Percentiles rank a stretch among this genome's conserved stretches.
Conservation (phyloP, 1,140 invertebrate genomes). For the Trachymyrmex septentrionalis region DNA sequence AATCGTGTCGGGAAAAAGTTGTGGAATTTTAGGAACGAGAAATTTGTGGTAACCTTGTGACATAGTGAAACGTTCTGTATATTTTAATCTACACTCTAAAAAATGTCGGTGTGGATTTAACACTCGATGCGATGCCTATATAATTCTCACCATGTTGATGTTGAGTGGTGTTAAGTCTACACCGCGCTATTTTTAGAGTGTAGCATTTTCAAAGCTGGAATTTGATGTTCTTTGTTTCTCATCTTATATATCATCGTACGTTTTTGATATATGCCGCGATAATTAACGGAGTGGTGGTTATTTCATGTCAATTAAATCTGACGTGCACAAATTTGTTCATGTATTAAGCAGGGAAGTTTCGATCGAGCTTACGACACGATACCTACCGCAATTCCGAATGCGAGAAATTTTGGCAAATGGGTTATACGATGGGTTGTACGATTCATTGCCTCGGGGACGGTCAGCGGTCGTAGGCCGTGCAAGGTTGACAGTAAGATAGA, state of each 20-base stretch:
- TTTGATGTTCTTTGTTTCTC: not conserved
- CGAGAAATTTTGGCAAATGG: constrained; percentile 50
- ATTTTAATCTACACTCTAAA: too few relatives aligned
- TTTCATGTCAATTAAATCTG: constrained; percentile 2
- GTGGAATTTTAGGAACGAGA: too few relatives aligned
- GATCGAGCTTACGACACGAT: constrained; percentile 38
- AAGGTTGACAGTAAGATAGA: constrained; percentile 45
- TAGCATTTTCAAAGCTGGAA: not conserved
- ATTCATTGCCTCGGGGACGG: constrained; percentile 45
- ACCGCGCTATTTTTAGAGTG: not conserved
- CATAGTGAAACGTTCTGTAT: too few relatives aligned
- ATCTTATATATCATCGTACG: not conserved
- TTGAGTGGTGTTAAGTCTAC: too few relatives aligned
- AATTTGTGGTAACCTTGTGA: too few relatives aligned
- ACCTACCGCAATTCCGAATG: constrained; percentile 19
- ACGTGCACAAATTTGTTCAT: not conserved
- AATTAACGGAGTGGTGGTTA: constrained; percentile 13
- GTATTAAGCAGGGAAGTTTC: constrained; percentile 31
- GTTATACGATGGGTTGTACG: constrained; percentile 25
- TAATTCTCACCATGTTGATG: too few relatives aligned
- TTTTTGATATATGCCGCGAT: not conserved
- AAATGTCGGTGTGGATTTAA: too few relatives aligned
- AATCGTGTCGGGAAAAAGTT: too few relatives aligned
- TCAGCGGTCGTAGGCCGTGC: constrained; percentile 53
- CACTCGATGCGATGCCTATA: too few relatives aligned